These are phyloP conservation scores for Zygogramma bicolorata DNA, from an alignment of 2,888 invertebrate genomes.

Conservation along the genomic window DNA sequence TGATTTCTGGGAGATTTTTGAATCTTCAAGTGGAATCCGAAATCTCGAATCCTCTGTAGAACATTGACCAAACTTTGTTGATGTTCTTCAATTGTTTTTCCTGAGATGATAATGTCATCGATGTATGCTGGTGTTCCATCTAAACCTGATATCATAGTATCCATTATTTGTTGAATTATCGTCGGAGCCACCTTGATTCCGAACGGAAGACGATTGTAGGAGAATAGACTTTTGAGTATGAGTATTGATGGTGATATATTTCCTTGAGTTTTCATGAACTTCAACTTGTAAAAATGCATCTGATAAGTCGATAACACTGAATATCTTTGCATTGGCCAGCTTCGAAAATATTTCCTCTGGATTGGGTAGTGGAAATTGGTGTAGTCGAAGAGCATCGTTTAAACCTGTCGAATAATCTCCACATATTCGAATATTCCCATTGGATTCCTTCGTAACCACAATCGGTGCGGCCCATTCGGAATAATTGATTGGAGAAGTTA, in stretches of 20 bases:
- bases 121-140: no score
- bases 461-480: not conserved
- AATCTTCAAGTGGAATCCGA: not conserved
- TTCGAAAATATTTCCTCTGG: conserved; percentile 30
- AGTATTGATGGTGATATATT: conserved; percentile 3
- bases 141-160: conserved; percentile 8
- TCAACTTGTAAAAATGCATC: conserved; percentile 14
- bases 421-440: conserved; percentile 26
- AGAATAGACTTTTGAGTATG: conserved; percentile 6
- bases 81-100: not conserved
- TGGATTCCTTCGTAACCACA: not conserved
- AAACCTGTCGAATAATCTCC: conserved; percentile 37
- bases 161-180: conserved; percentile 6
- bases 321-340: conserved; percentile 15
- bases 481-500: not conserved
- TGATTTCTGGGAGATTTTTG: not conserved
- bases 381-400: conserved; percentile 31
- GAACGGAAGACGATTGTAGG: not conserved
- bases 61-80: not conserved
- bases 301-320: conserved; percentile 4
- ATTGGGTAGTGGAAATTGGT: conserved; percentile 39
- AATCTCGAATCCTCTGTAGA: not conserved
- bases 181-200: not conserved
- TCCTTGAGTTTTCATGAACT: not conserved
- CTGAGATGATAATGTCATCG: conserved; percentile 17